Base-by-base conservation (phyloP, 2,113 vertebrate species). In the Gallinago jamesoni region DNA sequence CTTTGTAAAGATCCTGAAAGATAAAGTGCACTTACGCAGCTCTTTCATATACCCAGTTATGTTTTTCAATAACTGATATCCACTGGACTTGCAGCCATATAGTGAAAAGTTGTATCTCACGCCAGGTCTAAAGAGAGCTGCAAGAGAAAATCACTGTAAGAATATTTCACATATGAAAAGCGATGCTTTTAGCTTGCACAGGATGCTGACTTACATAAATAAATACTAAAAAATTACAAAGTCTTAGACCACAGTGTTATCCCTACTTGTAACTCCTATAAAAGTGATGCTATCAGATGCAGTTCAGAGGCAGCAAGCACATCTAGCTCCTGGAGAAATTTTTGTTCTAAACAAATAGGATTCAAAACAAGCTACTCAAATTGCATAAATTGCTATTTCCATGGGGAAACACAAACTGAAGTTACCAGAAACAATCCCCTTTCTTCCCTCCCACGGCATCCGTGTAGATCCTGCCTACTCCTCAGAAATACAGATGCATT, bases 11-110 rank as follows among this genome's bases (percentile, higher is more conserved):
- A 43, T 63, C 33, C 70, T 25, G 27, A 93, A 70, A 0, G 21
- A 91, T 67, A 37, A 84, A 90, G 43, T 60, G 37, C 41, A 97
- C 98, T 98, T 97, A 98, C 98, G 94, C 72, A 98, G 57, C 79
- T 98, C 98, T 97, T 98, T 91, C 75, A 85, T 87, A 79, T 98
- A 98, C 15, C 98, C 98, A 53, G 95, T 93, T 77, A 98, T 8
- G 17, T 97, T 97, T 74, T 96, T 98, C 59, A 98, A 4, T 73
- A 98, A 92, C 60, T 98, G 98, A 96, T 98, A 98, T 59, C 98
- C 97, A 76, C 95, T 93, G 63, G 97, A 95, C 94, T 95, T 98
- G 94, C 98, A 98, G 52, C 97, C 98, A 69, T 98, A 98, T 3
- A 98, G 72, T 35, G 97, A 98, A 94, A 98, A 98, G 45, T 70